These are phyloP conservation scores for Zaprionus inermis DNA, from an alignment of 1,140 invertebrate genomes.

Conservation along the genomic window DNA sequence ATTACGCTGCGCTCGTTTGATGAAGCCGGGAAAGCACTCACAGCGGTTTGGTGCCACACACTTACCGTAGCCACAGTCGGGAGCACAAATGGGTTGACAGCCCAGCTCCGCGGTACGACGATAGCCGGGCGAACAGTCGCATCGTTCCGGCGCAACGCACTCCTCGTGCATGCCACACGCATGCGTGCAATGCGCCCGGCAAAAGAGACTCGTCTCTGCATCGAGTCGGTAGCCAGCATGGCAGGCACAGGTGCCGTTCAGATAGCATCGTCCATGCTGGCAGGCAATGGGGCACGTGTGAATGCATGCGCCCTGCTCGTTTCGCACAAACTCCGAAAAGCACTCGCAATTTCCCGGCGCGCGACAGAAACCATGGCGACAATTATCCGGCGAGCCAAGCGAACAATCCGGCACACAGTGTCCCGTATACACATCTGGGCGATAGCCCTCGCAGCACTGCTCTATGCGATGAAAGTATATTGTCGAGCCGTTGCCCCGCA, in stretches of 20 bases:
- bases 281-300: conserved; percentile 79
- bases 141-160: conserved; percentile 86
- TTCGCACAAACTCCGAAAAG: conserved; percentile 86
- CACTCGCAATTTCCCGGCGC: conserved; percentile 86
- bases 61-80: conserved; percentile 86
- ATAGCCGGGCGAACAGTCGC: conserved; percentile 86
- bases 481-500: conserved; percentile 73
- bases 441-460: conserved; percentile 87
- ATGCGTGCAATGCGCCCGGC: conserved; percentile 84
- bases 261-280: conserved; percentile 82
- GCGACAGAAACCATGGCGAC: conserved; percentile 86
- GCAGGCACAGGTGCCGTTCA: conserved; percentile 86
- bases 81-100: conserved; percentile 77
- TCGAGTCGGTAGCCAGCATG: conserved; percentile 87
- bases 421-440: conserved; percentile 84
- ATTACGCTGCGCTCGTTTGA: conserved; percentile 66
- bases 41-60: conserved; percentile 87
- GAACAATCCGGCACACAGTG: conserved; percentile 86
- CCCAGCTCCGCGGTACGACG: conserved; percentile 74
- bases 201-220: conserved; percentile 83
- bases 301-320: conserved; percentile 68
- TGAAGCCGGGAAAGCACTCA: conserved; percentile 85
- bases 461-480: conserved; percentile 84
- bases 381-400: conserved; percentile 78
- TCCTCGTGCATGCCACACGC: conserved; percentile 73